phyloP scores from a whole-genome alignment of 2,888 invertebrate genomes.

The Agrochola litura region DNA sequence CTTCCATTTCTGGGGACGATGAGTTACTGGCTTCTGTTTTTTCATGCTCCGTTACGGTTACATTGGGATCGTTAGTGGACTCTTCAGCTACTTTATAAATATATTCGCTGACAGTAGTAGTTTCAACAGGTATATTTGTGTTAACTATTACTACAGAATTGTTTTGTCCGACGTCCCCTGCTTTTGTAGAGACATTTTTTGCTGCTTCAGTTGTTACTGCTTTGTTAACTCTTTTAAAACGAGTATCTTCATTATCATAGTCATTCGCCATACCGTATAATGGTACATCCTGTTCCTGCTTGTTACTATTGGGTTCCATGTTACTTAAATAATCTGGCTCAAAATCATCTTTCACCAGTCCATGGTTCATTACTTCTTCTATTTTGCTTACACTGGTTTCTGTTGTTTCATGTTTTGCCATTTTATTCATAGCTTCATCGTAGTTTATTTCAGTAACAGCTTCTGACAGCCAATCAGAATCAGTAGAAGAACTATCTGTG shows the following conservation, averaged over 20 bases:
- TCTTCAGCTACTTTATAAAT: conserved; percentile 80
- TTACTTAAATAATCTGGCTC: conserved; percentile 86
- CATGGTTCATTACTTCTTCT: conserved; percentile 78
- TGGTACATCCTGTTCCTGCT: conserved; percentile 78
- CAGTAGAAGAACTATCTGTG: conserved; percentile 72
- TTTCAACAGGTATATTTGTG: conserved; percentile 70
- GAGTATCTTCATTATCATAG: conserved; percentile 82
- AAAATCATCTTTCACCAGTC: conserved; percentile 80
- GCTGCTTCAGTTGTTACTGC: conserved; percentile 53
- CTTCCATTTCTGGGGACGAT: conserved; percentile 23
- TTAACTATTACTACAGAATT: conserved; percentile 50
- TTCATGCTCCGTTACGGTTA: conserved; percentile 19
- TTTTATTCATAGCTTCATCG: conserved; percentile 77
- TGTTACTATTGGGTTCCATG: conserved; percentile 74
- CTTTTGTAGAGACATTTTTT: conserved; percentile 15
- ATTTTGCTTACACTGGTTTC: conserved; percentile 74
- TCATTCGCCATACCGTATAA: conserved; percentile 82
- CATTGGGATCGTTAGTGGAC: conserved; percentile 50
- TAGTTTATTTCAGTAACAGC: conserved; percentile 81
- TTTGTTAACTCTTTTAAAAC: conserved; percentile 81
- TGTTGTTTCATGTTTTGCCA: conserved; percentile 77
- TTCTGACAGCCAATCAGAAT: conserved; percentile 85
- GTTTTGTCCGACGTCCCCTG: conserved; percentile 37
- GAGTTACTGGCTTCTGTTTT: conserved; percentile 36
- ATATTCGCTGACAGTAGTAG: conserved; percentile 82